These are phyloP conservation scores for Drosophila prostipennis DNA, from an alignment of 2,888 invertebrate genomes.

Conservation along the genomic window DNA sequence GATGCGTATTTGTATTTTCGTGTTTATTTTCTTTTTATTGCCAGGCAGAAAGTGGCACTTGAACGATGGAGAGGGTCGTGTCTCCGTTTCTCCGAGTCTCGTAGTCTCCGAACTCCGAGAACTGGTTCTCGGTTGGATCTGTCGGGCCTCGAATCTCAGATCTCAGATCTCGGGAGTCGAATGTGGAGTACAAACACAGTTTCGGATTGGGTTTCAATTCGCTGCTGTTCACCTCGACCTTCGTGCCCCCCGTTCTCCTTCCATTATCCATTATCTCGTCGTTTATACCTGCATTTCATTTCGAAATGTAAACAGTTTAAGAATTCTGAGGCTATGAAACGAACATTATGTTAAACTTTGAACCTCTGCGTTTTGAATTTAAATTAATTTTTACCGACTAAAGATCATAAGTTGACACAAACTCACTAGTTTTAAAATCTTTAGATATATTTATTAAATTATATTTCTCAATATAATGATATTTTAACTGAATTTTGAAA, in stretches of 20 bases:
- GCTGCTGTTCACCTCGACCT: slow-evolving; percentile 29
- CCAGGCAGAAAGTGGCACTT: slow-evolving; percentile 59
- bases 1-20: slow-evolving; percentile 36
- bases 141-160: slow-evolving; percentile 11
- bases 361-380: not conserved
- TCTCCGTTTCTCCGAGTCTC: slow-evolving; percentile 6
- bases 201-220: slow-evolving; percentile 28
- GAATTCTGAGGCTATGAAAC: not conserved
- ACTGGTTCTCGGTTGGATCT: slow-evolving; percentile 31
- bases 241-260: slow-evolving; percentile 19
- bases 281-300: not conserved
- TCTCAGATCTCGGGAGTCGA: slow-evolving; percentile 19
- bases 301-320: slow-evolving; percentile 1
- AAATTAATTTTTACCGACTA: not conserved
- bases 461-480: too few species aligned
- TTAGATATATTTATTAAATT: too few species aligned
- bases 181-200: slow-evolving; percentile 23
- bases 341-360: not conserved
- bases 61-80: slow-evolving; percentile 19
- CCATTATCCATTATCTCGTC: slow-evolving; percentile 3
- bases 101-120: slow-evolving; percentile 35
- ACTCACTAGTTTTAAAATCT: not conserved
- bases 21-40: slow-evolving; percentile 46
- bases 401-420: too few species aligned
- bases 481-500: too few species aligned